A percentile compares a stretch with the other conserved stretches of the same genome.
phyloP scores from a whole-genome alignment of 2,888 invertebrate genomes.

The Carterocephalus palaemon region DNA sequence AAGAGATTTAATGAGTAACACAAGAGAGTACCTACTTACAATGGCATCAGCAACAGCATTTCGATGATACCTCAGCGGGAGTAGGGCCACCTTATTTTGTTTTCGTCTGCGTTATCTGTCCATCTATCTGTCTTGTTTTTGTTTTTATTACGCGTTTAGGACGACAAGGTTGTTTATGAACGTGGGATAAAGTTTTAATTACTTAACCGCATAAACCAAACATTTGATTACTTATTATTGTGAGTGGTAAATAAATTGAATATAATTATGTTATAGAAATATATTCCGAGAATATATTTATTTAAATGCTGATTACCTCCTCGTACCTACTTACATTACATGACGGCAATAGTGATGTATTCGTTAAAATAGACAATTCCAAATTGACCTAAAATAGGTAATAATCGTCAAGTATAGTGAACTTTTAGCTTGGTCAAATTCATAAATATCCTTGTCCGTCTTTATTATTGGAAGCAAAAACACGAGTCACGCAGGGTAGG shows the following conservation, averaged over 20 bases:
- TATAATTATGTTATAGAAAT: no score
- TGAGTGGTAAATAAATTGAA: no score
- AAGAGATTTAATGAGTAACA: constrained; percentile 25
- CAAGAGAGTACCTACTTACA: constrained; percentile 13
- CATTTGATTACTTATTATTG: no score
- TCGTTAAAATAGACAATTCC: constrained; percentile 28
- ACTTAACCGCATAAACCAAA: no score
- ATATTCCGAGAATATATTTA: no score
- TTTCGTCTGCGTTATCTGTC: constrained; percentile 62
- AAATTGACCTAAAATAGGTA: constrained; percentile 27
- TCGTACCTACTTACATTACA: no score
- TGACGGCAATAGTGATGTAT: no score
- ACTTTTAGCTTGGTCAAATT: no score
- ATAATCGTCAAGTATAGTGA: no score
- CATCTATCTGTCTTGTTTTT: constrained; percentile 71
- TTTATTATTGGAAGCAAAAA: constrained; percentile 10
- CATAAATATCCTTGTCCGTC: constrained; percentile 6
- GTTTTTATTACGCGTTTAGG: constrained; percentile 46
- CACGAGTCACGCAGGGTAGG: constrained; percentile 57
- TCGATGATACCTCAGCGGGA: constrained; percentile 30
- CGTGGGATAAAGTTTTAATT: no score
- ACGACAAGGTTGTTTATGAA: constrained; percentile 33
- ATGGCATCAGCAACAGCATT: constrained; percentile 20
- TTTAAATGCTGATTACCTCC: no score
- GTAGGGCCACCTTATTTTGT: constrained; percentile 54